These are phyloP conservation scores for Liopterus haemorrhoidalis DNA, from an alignment of 2,888 invertebrate genomes.

Conservation along the genomic window DNA sequence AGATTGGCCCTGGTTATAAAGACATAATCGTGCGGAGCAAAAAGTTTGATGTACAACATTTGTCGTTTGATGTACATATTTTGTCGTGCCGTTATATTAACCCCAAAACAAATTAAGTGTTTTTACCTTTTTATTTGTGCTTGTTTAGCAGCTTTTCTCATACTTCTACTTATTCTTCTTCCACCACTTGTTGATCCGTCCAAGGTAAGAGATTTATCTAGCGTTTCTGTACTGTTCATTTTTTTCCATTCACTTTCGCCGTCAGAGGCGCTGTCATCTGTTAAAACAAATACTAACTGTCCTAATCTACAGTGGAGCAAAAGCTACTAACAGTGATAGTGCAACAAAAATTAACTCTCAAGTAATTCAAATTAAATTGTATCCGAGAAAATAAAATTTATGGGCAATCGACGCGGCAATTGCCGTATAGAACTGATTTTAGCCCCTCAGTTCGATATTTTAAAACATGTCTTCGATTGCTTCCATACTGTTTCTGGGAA, in stretches of 20 bases:
- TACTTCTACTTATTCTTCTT: conserved; percentile 37
- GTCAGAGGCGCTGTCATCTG: conserved; percentile 51
- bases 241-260: conserved; percentile 42
- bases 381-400: conserved; percentile 17
- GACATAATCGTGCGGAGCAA: conserved; percentile 4
- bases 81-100: too few species aligned
- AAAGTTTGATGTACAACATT: background rate
- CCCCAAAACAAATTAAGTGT: too few species aligned
- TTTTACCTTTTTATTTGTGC: conserved; percentile 61
- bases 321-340: conserved; percentile 12
- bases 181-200: conserved; percentile 45
- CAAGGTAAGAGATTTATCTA: conserved; percentile 46
- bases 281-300: conserved; percentile 18
- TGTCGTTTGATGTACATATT: background rate
- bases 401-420: background rate
- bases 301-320: too few species aligned
- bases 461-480: too few species aligned
- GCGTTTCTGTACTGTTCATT: conserved; percentile 40
- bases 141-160: conserved; percentile 54
- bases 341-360: conserved; percentile 19
- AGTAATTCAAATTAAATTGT: conserved; percentile 11
- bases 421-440: too few species aligned
- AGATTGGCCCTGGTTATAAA: too few species aligned
- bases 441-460: too few species aligned
- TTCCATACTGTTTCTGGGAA: too few species aligned